Conservation (phyloP, 2,113 vertebrate species). For the Rhagologus leucostigma region DNA sequence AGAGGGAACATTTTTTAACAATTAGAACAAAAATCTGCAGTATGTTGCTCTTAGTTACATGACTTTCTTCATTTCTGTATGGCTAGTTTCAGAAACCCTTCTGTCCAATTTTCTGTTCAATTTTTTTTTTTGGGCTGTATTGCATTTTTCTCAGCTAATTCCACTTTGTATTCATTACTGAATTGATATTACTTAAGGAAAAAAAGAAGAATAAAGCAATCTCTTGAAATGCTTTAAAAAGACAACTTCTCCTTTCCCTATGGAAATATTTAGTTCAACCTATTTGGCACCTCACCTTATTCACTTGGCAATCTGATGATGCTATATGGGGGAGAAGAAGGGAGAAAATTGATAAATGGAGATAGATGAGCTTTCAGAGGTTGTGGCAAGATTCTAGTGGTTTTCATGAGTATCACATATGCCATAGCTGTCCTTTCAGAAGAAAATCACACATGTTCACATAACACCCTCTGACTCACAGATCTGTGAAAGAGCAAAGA, state of each 20-base stretch:
- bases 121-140: background rate
- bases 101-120: background rate
- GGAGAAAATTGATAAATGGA: background rate
- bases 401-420: background rate
- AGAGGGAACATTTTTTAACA: conserved; percentile 59
- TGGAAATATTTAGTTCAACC: background rate
- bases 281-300: background rate
- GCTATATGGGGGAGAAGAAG: background rate
- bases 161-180: background rate
- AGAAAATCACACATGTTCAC: background rate
- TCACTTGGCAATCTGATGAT: background rate
- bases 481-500: background rate
- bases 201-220: background rate
- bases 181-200: background rate
- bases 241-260: background rate
- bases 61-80: background rate
- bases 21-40: conserved; percentile 28
- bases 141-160: background rate
- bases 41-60: conserved; percentile 27
- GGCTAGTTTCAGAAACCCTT: conserved; percentile 3
- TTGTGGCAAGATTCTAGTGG: background rate
- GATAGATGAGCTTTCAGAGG: background rate
- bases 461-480: background rate
- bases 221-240: background rate
- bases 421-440: background rate